Percentiles rank a stretch among this genome's conserved stretches.
These are phyloP conservation scores for Tympanuchus pallidicinctus DNA, from an alignment of 2,113 vertebrate genomes.

Conservation along the genomic window DNA sequence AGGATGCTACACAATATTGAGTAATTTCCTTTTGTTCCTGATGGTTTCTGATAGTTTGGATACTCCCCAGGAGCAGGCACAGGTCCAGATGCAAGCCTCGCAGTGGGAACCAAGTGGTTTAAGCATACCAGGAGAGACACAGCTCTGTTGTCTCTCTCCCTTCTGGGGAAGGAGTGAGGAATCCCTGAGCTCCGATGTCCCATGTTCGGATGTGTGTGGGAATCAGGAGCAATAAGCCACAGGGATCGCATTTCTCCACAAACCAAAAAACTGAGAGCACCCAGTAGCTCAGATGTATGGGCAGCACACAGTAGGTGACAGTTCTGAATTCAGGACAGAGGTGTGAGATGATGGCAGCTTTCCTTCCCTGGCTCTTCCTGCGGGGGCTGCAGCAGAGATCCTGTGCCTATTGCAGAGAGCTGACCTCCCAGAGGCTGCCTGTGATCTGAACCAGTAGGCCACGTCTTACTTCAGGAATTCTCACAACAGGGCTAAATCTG, in stretches of 20 bases:
- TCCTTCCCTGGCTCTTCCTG: not conserved
- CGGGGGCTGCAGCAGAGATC: not conserved
- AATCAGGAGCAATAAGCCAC: not conserved
- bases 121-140: not conserved
- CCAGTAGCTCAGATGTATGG: not conserved
- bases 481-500: not conserved
- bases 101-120: not conserved
- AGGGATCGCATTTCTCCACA: not conserved
- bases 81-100: not conserved
- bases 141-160: not conserved
- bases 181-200: not conserved
- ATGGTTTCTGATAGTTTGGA: not conserved
- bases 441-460: fast-evolving
- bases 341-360: not conserved
- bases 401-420: not conserved
- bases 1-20: not conserved
- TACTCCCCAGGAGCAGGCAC: not conserved
- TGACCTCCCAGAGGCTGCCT: not conserved
- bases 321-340: not conserved
- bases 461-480: not conserved
- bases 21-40: not conserved
- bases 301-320: not conserved
- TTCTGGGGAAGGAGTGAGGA: fast-evolving
- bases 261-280: not conserved
- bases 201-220: fast-evolving